A percentile compares a stretch with the other conserved stretches of the same genome.
These are phyloP conservation scores for Poecilus cupreus DNA, from an alignment of 2,888 invertebrate species.

Conservation along the genomic window DNA sequence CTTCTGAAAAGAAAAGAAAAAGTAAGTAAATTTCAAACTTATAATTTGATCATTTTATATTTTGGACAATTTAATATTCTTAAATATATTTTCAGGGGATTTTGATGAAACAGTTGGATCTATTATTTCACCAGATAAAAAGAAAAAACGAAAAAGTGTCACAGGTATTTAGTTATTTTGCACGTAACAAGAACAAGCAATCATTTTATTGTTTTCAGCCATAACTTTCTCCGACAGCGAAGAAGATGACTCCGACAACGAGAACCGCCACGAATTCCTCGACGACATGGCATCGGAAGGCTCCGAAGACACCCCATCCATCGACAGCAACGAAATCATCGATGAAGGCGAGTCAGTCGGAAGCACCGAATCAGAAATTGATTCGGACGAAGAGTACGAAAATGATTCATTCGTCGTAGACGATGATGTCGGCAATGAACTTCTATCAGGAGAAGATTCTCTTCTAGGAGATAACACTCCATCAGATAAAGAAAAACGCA, in stretches of 20 bases:
- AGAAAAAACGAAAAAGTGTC: conserved; percentile 17
- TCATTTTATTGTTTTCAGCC: neutral
- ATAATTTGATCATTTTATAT: neutral
- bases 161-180: neutral
- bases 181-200: too few relatives aligned
- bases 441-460: conserved; percentile 68
- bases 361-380: conserved; percentile 64
- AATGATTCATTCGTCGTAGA: conserved; percentile 67
- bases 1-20: conserved; percentile 43
- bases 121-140: neutral
- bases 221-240: neutral
- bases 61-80: neutral
- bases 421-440: conserved; percentile 65
- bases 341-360: conserved; percentile 70
- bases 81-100: conserved; percentile 1
- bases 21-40: conserved; percentile 14
- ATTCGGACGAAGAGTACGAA: conserved; percentile 65
- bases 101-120: conserved; percentile 9
- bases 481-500: conserved; percentile 34
- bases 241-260: conserved; percentile 22
- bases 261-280: conserved; percentile 62
- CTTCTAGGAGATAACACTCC: conserved; percentile 27
- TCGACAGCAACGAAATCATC: conserved; percentile 69
- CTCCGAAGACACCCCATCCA: conserved; percentile 70
- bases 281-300: conserved; percentile 69